Percentiles rank a stretch among this genome's conserved stretches.
These are phyloP conservation scores for Diploscapter pachys DNA, from an alignment of 1,140 invertebrate genomes.

Conservation along the genomic window DNA sequence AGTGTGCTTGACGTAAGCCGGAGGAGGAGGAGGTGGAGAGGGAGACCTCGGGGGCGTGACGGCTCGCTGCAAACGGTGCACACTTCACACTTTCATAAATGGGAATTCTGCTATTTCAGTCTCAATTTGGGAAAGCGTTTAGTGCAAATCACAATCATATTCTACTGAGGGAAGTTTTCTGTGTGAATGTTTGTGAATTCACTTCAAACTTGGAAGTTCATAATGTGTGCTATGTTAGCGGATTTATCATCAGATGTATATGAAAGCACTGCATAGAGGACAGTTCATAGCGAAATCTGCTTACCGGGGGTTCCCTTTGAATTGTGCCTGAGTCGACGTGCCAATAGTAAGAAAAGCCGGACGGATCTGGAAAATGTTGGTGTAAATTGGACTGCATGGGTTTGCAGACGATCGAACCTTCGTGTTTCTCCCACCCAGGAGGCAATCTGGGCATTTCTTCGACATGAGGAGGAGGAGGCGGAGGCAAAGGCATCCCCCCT, in stretches of 20 bases:
- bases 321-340: conserved; percentile 96
- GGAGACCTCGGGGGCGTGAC: conserved; percentile 29
- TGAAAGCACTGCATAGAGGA: not conserved
- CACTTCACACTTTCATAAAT: not conserved
- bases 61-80: conserved; percentile 13
- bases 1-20: conserved; percentile 17
- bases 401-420: conserved; percentile 33
- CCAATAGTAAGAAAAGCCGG: conserved; percentile 79
- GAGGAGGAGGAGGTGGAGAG: conserved; percentile 25
- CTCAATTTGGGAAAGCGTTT: not conserved
- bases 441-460: conserved; percentile 47
- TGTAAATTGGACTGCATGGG: conserved; percentile 6
- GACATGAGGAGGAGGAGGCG: conserved; percentile 22
- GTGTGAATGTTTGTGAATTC: no score
- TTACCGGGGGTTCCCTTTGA: conserved; percentile 75
- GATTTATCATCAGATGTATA: not conserved
- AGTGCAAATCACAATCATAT: not conserved
- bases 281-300: not conserved
- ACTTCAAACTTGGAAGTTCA: no score
- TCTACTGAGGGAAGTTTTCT: no score
- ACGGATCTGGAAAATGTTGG: conserved; percentile 44
- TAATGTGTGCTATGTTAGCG: no score
- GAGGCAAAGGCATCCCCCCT: conserved; percentile 21
- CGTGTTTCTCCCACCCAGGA: conserved; percentile 54
- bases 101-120: not conserved